Percentiles rank a stretch among this genome's conserved stretches.
Evolutionary conservation across 2,113 vertebrate species (phyloP).

Genomic region (Sebastes schlegelii): DNA sequence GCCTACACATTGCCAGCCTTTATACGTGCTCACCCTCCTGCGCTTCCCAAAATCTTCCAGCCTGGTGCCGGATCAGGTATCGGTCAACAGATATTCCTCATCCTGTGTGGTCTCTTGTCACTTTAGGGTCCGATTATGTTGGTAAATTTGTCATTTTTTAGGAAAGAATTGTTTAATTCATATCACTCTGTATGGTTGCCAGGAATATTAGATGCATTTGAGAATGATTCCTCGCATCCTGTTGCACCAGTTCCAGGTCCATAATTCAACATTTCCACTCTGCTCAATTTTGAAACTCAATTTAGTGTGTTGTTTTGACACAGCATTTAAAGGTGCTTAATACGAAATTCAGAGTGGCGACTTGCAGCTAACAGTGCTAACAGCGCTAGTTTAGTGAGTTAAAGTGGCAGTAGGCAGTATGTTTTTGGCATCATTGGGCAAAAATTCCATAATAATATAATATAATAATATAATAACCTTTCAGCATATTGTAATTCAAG

Average conservation of each 20-base stretch:
- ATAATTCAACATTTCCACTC: background rate
- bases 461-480: no score
- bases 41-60: constrained; percentile 86
- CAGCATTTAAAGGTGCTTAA: no score
- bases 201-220: background rate
- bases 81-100: background rate
- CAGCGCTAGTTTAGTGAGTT: no score
- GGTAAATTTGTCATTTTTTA: background rate
- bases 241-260: background rate
- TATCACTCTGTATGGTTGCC: no score
- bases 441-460: no score
- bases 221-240: background rate
- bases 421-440: no score
- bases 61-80: constrained; percentile 80
- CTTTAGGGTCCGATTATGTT: background rate
- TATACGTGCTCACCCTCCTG: constrained; percentile 77
- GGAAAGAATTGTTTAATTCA: background rate
- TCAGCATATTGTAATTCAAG: no score
- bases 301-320: background rate
- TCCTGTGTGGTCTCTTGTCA: constrained; percentile 1
- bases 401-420: no score
- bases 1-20: constrained; percentile 79
- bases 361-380: no score
- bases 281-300: background rate
- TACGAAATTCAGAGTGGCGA: no score